Evolutionary conservation across 1,140 invertebrate genomes (phyloP), one percentile per base, ranked within the genome.

Genomic region (Drosophila virilis): DNA sequence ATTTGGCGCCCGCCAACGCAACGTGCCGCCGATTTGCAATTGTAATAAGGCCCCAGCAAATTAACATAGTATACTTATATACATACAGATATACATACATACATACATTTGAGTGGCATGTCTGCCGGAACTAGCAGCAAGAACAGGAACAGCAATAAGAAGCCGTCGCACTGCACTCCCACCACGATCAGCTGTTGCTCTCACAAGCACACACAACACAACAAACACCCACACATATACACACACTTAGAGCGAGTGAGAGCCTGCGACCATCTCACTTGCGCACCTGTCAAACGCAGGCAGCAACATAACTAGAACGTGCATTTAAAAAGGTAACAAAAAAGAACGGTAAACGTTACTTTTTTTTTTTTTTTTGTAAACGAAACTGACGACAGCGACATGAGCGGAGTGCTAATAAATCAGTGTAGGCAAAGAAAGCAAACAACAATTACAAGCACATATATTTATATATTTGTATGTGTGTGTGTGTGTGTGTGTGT

Each of bases 1-100:
- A 10, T 59, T 82, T 66, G 77, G 62, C 81, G 70, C 58, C 84
- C 83, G 83, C 79, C 83, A 77, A 86, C 83, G 84, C 83, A 86
- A 88, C 83, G 76, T 83, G 79, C 79, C 66, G 65, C 67, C 69
- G 72, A 69, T 88, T 88, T 66, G 60, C 72, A 68, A 86, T 74
- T 85, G 65, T 67, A 74, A 80, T 54, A 51, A 57, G 45, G 52
- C 50, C 6, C 9, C 57, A 52, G 22, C 32, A 32, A 42, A 73
- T 61, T 67, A 33, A 22, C 57, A 54, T 54, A 65, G 33, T 13
- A 8, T 55, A n/a, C 42, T n/a, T 15, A 48, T 40, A 32, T 10
- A 52, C 42, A 52, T 15, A 42, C 37, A 64, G 15, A 38, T 17
- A 32, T 17, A 38, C 17, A 50, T 51, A 48, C 37, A n/a, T n/a